Evolutionary conservation across 2,797 vertebrate genomes (phyloP), one percentile per base, ranked within the genome.

Genomic region (Champsocephalus gunnari): DNA sequence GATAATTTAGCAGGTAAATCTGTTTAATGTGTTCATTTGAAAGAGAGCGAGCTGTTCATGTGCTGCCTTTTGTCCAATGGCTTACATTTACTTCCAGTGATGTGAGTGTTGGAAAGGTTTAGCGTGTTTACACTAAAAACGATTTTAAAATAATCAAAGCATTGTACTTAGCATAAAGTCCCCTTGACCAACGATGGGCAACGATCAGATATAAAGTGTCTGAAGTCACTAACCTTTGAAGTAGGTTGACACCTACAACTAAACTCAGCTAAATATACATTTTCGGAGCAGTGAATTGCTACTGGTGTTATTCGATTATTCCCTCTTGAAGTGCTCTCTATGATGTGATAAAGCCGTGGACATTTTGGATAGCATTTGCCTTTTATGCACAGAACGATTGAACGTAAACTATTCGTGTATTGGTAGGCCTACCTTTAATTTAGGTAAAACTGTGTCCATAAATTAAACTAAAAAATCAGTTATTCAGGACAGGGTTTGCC

Each of bases 141-240:
- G 7, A 48, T 5, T 28, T 17, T 6, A 4, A 55, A 54, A 2
- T 9, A 51, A 43, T 57, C 14, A 66, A 57, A 61, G 59, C 65
- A 75, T 75, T 47, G 56, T 4, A 34, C 41, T 53, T 2, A 0
- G 17, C 32, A 6, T 11, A n/a, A 45, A 62, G 66, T 77, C 6
- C 66, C 60, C n/a, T 24, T 73, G 66, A 60, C 34, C 43, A 41
- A 28, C 74, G 58, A 84, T 66, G 24, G 28, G 13, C 50, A 44
- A 0, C 54, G n/a, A 73, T 66, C 51, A 62, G 19, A 45, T 49
- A 45, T 49, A 41, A 0, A 1, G 9, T 9, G n/a, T 53, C 58
- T 51, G 34, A 61, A 19, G 67, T 38, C 17, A 28, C 28, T 28
- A 3, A 28, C 4, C 4, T 28, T 28, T 38, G 34, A 38, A 38